phyloP scores from a whole-genome alignment of 30 jellyfish, hydroid and myxozoan species.

The Hydra vulgaris region DNA sequence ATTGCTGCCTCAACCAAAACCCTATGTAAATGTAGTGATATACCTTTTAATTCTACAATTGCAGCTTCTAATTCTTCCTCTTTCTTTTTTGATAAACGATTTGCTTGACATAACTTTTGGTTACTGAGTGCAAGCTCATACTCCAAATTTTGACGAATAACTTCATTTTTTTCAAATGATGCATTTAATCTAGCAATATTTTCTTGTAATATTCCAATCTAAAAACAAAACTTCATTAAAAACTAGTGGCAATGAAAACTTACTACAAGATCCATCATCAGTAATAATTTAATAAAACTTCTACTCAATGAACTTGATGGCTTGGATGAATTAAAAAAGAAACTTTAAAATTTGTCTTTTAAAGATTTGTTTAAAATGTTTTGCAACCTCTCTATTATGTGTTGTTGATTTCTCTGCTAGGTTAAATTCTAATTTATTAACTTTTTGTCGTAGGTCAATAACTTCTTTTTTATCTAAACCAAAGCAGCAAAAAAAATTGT shows the following conservation, averaged over 20 bases:
- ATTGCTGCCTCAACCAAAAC: too few relatives aligned
- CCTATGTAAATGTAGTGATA: too few relatives aligned
- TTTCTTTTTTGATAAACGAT: slow-evolving; percentile 39
- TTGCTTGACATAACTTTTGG: slow-evolving; percentile 32
- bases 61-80: slow-evolving; percentile 32
- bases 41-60: slow-evolving; percentile 49
- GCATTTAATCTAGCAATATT: slow-evolving; percentile 56
- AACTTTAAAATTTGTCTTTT: too few relatives aligned
- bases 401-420: slow-evolving; percentile 12
- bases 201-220: slow-evolving; percentile 23
- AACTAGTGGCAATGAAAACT: too few relatives aligned
- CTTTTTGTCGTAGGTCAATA: slow-evolving; percentile 2
- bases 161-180: slow-evolving; percentile 68
- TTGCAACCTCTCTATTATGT: slow-evolving; percentile 17
- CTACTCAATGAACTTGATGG: too few relatives aligned
- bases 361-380: too few relatives aligned
- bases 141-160: slow-evolving; percentile 56
- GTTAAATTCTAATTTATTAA: slow-evolving; percentile 1
- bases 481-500: neutral
- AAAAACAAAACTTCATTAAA: too few relatives aligned
- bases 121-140: slow-evolving; percentile 58
- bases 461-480: neutral
- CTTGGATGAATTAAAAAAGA: too few relatives aligned
- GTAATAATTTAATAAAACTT: too few relatives aligned
- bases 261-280: too few relatives aligned